Percentiles rank a stretch among this genome's conserved stretches.
Evolutionary conservation across 2,888 invertebrate genomes (phyloP).

Genomic region (Metacarcinus magister): DNA sequence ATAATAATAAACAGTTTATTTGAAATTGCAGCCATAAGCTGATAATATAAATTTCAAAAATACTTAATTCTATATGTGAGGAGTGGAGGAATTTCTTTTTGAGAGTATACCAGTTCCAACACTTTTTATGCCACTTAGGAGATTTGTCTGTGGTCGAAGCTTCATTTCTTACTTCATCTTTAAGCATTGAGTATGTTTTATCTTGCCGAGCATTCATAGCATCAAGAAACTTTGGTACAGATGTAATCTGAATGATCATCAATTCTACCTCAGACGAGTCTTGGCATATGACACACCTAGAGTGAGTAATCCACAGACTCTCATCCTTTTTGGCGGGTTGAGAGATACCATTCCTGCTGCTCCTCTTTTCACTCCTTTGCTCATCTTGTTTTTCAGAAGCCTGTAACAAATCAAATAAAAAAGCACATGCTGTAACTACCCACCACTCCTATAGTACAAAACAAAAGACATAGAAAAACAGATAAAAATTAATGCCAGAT

Average conservation of each 20-base stretch:
- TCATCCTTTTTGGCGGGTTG: conserved; percentile 33
- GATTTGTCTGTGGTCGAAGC: conserved; percentile 46
- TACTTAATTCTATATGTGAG: too few species aligned
- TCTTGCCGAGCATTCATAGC: conserved; percentile 52
- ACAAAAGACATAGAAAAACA: not conserved
- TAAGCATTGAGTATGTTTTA: conserved; percentile 28
- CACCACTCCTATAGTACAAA: conserved; percentile 3
- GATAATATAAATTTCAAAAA: too few species aligned
- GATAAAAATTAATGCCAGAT: not conserved
- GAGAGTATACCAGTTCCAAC: conserved; percentile 35
- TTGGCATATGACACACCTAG: conserved; percentile 26
- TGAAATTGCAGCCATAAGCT: too few species aligned
- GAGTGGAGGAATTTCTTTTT: too few species aligned
- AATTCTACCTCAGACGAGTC: conserved; percentile 34
- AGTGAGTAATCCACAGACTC: conserved; percentile 41
- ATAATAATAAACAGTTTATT: too few species aligned
- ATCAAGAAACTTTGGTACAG: conserved; percentile 45
- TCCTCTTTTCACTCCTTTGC: conserved; percentile 50
- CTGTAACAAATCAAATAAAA: not conserved
- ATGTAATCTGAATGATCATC: conserved; percentile 47
- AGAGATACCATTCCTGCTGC: not conserved
- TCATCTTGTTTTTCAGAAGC: conserved; percentile 38
- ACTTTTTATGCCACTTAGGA: conserved; percentile 43
- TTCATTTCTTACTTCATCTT: conserved; percentile 55
- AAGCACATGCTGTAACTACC: conserved; percentile 16